Conservation (phyloP, 2,797 vertebrate genomes). For the Pangasius macronema region DNA sequence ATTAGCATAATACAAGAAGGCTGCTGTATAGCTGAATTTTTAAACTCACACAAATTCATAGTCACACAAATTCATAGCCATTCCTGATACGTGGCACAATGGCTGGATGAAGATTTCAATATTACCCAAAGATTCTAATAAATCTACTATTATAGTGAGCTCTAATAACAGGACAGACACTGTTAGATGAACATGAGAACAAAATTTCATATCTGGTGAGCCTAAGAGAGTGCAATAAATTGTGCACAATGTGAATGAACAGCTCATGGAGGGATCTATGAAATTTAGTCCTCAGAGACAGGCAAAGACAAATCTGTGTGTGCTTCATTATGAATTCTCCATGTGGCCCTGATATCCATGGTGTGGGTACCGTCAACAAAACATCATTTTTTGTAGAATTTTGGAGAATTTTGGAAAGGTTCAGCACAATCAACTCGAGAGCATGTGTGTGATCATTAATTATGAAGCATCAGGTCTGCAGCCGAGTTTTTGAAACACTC, state of each 20-base stretch:
- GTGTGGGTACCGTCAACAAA: not conserved
- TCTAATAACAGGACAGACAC: not conserved
- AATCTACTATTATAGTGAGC: too few relatives aligned
- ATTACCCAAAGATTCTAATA: not conserved
- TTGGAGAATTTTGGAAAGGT: not conserved
- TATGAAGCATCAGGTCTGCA: not conserved
- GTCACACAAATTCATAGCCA: not conserved
- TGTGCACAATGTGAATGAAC: not conserved
- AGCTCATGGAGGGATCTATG: not conserved
- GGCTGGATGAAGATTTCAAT: not conserved
- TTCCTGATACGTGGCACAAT: not conserved
- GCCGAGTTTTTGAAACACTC: not conserved
- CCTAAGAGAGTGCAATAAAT: slow-evolving; percentile 1
- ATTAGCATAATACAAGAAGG: not conserved
- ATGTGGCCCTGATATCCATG: not conserved
- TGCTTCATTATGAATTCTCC: slow-evolving; percentile 3
- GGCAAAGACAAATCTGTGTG: slow-evolving; percentile 3
- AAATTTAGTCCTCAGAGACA: not conserved
- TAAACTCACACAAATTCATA: not conserved
- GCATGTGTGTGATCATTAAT: not conserved
- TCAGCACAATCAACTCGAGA: not conserved
- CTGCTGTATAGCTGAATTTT: not conserved
- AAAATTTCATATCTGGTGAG: not conserved
- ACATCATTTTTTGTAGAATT: too few relatives aligned
- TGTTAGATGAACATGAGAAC: not conserved